Base-by-base conservation (phyloP, 1,140 invertebrate species). In the Latrodectus geometricus region DNA sequence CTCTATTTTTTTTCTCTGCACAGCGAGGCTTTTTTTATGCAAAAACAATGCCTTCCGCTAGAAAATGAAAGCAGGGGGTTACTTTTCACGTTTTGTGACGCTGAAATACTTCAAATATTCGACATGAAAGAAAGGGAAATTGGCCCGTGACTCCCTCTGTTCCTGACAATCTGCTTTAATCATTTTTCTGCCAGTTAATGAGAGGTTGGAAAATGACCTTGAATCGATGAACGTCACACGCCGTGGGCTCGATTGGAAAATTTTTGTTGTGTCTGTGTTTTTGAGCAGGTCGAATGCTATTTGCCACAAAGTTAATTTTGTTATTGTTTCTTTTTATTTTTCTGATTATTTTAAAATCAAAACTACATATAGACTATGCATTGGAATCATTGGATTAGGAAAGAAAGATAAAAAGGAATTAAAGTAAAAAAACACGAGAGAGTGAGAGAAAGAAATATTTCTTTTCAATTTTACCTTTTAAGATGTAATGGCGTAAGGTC, bases 101-200 rank as follows among this genome's bases (percentile, higher is more conserved):
- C 14, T 70, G 66, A 70, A 74, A 83, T 74, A 83, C 52, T 21
- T 50, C 52, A 49, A 79, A 79, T 79, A 68, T 79, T 68, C n/a
- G 14, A 20, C 17, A 61, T 61, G 56, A 74, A 74, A 83, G 80
- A 83, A 83, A 83, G 80, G 80, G 54, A 83, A 83, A 21, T 83
- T 21, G 12, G 54, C 54, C 8, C 54, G 66, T 52, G 8, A 9
- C 66, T 23, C n/a, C 20, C 49, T 49, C 50, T 72, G 48, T 52
- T 20, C 17, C 61, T 15, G 66, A 35, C 12, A 9, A 21, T 66
- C 56, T 12, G 54, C 23, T 73, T 50, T 73, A 49, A 49, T 50
- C 48, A 49, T 12, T 73, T 17, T 17, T 12, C 48, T 49, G 70
- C 4, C 12, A 49, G 70, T 49, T 80, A 80, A 80, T 80, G 66